These are phyloP conservation scores for Candidula unifasciata DNA, from an alignment of 2,888 invertebrate species.

Conservation along the genomic window DNA sequence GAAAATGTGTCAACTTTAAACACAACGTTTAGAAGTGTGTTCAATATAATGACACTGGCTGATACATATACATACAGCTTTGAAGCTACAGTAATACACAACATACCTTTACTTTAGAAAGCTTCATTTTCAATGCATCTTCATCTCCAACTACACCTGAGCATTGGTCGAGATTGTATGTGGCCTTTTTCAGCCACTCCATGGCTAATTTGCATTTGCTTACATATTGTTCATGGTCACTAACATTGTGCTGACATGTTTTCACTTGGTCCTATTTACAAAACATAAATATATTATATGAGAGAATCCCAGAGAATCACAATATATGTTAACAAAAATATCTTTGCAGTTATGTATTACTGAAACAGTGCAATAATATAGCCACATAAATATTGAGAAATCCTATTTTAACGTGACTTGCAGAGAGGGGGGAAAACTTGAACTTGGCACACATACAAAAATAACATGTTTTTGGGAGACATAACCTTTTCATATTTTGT, in stretches of 20 bases:
- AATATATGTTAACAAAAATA: too few relatives aligned
- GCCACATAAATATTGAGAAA: too few relatives aligned
- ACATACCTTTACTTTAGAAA: constrained; percentile 70
- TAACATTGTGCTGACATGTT: constrained; percentile 89
- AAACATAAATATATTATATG: not conserved
- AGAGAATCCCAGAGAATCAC: too few relatives aligned
- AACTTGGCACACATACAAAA: too few relatives aligned
- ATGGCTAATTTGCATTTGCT: constrained; percentile 84
- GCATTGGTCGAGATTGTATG: constrained; percentile 84
- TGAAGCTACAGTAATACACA: not conserved
- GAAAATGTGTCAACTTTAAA: not conserved
- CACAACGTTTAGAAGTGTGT: not conserved
- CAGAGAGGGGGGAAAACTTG: too few relatives aligned
- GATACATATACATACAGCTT: not conserved
- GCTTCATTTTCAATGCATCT: constrained; percentile 82
- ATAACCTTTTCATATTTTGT: too few relatives aligned
- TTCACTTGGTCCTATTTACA: constrained; percentile 85
- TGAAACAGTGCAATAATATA: too few relatives aligned
- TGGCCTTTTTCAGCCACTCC: constrained; percentile 86
- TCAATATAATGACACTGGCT: not conserved
- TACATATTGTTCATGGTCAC: constrained; percentile 90
- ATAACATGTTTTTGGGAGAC: too few relatives aligned
- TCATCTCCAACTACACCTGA: constrained; percentile 92
- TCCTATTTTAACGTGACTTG: too few relatives aligned
- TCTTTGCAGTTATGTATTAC: too few relatives aligned